Conservation (phyloP, 2,797 vertebrate species). For the Podarcis siculus region DNA sequence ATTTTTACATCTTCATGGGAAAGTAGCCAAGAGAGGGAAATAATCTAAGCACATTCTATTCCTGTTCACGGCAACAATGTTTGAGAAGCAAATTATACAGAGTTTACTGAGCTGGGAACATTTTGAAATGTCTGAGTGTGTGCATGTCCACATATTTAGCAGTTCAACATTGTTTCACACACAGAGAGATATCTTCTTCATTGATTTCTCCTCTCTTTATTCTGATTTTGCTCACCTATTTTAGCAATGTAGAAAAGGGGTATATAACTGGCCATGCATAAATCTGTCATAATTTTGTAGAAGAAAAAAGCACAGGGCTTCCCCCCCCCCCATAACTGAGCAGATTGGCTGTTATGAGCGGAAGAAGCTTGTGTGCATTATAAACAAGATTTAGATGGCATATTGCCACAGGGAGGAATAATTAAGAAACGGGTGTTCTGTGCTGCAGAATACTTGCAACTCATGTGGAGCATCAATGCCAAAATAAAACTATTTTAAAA, state of each 20-base stretch:
- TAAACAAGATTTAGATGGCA: neutral
- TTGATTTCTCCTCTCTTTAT: neutral
- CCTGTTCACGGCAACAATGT: conserved; percentile 21
- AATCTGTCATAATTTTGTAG: neutral
- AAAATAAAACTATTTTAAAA: too few species aligned
- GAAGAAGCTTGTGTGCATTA: neutral
- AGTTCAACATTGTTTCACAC: neutral
- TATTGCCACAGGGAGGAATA: neutral
- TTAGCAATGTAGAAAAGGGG: neutral
- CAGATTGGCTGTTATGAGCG: neutral
- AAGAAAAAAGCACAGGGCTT: too few species aligned
- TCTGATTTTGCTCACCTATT: neutral
- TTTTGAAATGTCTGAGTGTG: neutral
- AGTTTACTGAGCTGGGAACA: conserved; percentile 4
- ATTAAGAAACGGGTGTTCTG: neutral
- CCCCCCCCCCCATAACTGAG: too few species aligned
- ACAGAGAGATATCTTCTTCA: neutral
- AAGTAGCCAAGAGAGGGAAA: conserved; percentile 44
- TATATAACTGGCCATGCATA: neutral
- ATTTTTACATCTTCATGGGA: conserved; percentile 33
- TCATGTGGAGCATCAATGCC: too few species aligned
- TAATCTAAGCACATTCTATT: conserved; percentile 49
- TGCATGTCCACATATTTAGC: neutral
- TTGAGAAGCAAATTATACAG: conserved; percentile 38
- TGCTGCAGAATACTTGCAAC: too few species aligned